These are phyloP conservation scores for Amorpha juglandis DNA, from an alignment of 2,888 invertebrate genomes.

Conservation along the genomic window DNA sequence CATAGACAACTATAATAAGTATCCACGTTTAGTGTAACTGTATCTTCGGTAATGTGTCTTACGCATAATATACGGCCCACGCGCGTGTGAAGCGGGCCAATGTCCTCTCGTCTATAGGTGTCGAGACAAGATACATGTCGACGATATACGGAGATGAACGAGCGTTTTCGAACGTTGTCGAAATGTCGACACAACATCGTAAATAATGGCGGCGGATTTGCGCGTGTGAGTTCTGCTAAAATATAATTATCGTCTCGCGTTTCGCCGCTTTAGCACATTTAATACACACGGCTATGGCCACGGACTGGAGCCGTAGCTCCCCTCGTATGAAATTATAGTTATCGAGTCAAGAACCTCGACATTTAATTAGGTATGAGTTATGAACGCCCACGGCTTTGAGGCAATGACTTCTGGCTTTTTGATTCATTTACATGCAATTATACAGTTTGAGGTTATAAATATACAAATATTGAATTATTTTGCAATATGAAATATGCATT, in stretches of 20 bases:
- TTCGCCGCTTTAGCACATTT: conserved; percentile 48
- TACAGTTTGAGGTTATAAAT: conserved; percentile 38
- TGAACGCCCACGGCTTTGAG: conserved; percentile 69
- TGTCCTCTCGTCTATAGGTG: conserved; percentile 65
- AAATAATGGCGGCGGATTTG: conserved; percentile 48
- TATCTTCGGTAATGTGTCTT: conserved; percentile 56
- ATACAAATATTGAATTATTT: conserved; percentile 27
- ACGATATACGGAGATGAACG: conserved; percentile 50
- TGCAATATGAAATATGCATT: conserved; percentile 16
- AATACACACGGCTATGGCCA: conserved; percentile 45
- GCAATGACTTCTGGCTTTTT: conserved; percentile 73
- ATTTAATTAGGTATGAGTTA: conserved; percentile 78
- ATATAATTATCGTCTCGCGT: conserved; percentile 40
- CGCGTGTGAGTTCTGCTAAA: conserved; percentile 46
- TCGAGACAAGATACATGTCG: conserved; percentile 55
- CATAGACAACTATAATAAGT: conserved; percentile 59
- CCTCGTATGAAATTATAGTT: conserved; percentile 47
- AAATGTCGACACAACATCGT: conserved; percentile 53
- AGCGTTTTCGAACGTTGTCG: conserved; percentile 42
- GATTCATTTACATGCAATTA: conserved; percentile 68
- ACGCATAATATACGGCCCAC: conserved; percentile 69
- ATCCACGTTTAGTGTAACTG: conserved; percentile 52
- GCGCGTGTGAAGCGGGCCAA: conserved; percentile 69
- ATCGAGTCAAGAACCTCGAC: conserved; percentile 73
- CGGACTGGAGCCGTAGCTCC: conserved; percentile 34